Conservation (phyloP, 2,113 vertebrate species). For the Morone saxatilis region DNA sequence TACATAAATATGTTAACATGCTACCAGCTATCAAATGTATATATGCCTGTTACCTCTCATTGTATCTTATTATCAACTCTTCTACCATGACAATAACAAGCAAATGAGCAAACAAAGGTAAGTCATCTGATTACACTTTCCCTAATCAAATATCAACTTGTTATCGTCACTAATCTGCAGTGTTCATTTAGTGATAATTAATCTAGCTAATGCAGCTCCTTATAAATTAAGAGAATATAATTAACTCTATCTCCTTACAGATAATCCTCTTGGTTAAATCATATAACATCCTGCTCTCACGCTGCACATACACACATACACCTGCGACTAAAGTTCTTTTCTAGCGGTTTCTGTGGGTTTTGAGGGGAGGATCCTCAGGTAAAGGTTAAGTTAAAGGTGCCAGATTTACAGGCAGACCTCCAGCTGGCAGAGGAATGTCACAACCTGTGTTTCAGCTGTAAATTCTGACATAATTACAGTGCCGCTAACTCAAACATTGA, state of each 20-base stretch:
- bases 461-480: slow-evolving; percentile 84
- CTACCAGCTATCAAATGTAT: background rate
- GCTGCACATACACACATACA: slow-evolving; percentile 25
- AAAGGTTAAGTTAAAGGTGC: slow-evolving; percentile 73
- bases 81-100: background rate
- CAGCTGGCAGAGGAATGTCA: slow-evolving; percentile 85
- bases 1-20: background rate
- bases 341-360: slow-evolving; percentile 25
- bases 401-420: slow-evolving; percentile 81
- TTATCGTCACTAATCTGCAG: background rate
- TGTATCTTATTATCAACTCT: background rate
- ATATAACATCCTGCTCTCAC: background rate
- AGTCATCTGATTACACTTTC: background rate
- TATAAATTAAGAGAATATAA: background rate
- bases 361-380: slow-evolving; percentile 63
- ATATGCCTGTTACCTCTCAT: background rate
- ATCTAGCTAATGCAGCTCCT: slow-evolving; percentile 2
- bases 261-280: background rate
- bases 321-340: slow-evolving; percentile 28
- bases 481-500: slow-evolving; percentile 74
- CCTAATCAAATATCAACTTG: background rate
- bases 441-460: slow-evolving; percentile 82
- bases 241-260: background rate
- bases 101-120: background rate
- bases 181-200: background rate